Conservation (phyloP, 2,888 invertebrate species). For the Torymus tubicola region DNA sequence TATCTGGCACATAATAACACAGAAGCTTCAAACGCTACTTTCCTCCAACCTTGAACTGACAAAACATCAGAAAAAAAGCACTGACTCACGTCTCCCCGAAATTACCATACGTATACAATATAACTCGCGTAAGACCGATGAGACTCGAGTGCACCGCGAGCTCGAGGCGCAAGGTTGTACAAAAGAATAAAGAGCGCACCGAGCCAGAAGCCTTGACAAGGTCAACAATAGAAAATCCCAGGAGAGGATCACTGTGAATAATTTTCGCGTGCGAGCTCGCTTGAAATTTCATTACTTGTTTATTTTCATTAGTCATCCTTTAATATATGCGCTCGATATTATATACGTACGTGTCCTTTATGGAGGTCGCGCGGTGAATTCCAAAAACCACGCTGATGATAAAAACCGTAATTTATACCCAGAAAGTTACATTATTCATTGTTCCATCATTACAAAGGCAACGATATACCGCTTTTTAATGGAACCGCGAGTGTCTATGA, state of each 20-base stretch:
- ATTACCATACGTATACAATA: slow-evolving; percentile 11
- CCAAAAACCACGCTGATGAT: no score
- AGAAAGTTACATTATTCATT: no score
- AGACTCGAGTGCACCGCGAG: neutral
- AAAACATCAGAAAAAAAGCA: neutral
- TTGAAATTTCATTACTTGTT: neutral
- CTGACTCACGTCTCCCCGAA: neutral
- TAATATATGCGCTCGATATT: no score
- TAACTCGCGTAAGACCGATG: slow-evolving; percentile 2
- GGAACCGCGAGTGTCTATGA: no score
- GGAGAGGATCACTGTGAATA: neutral
- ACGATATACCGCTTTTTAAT: no score
- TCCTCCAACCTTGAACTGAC: no score
- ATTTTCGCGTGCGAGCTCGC: neutral
- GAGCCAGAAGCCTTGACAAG: slow-evolving; percentile 4
- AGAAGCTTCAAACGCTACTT: no score
- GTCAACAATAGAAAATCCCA: slow-evolving; percentile 5
- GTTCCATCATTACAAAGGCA: no score
- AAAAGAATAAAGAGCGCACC: slow-evolving; percentile 9
- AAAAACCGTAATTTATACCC: no score
- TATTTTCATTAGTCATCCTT: neutral
- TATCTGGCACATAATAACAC: no score
- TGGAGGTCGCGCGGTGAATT: no score
- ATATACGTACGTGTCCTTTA: no score
- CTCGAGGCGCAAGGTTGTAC: neutral